phyloP scores from a whole-genome alignment of 2,888 invertebrate species.

The Adineta ricciae region DNA sequence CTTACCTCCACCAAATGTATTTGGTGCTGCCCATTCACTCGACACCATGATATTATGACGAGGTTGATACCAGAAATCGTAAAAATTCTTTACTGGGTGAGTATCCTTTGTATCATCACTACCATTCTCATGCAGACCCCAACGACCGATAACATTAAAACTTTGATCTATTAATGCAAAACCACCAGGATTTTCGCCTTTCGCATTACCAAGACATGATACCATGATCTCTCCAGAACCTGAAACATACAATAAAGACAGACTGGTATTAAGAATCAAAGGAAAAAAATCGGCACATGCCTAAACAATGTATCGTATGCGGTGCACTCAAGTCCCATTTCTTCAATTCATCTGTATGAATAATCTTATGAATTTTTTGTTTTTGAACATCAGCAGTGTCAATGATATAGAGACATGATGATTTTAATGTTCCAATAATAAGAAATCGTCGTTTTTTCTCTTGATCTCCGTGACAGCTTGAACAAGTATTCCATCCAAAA shows the following conservation, averaged over 20 bases:
- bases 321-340: slow-evolving; percentile 66
- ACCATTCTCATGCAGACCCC: slow-evolving; percentile 40
- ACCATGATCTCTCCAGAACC: slow-evolving; percentile 79
- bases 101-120: slow-evolving; percentile 36
- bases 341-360: slow-evolving; percentile 70
- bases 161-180: slow-evolving; percentile 75
- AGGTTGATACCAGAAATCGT: slow-evolving; percentile 93
- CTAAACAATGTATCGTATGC: slow-evolving; percentile 85
- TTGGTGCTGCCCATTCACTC: slow-evolving; percentile 83
- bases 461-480: slow-evolving; percentile 66
- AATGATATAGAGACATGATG: slow-evolving; percentile 71
- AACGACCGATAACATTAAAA: slow-evolving; percentile 60
- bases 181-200: slow-evolving; percentile 66
- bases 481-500: slow-evolving; percentile 91
- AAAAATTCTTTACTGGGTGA: slow-evolving; percentile 53
- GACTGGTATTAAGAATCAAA: no score
- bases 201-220: slow-evolving; percentile 76
- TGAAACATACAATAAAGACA: no score
- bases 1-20: slow-evolving; percentile 58
- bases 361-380: slow-evolving; percentile 53
- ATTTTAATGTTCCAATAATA: slow-evolving; percentile 69
- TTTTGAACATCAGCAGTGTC: slow-evolving; percentile 66
- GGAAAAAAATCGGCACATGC: no score
- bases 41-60: slow-evolving; percentile 78
- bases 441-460: slow-evolving; percentile 63